Base-by-base conservation (phyloP, 2,797 vertebrate genomes). In the Lepus oiostolus region DNA sequence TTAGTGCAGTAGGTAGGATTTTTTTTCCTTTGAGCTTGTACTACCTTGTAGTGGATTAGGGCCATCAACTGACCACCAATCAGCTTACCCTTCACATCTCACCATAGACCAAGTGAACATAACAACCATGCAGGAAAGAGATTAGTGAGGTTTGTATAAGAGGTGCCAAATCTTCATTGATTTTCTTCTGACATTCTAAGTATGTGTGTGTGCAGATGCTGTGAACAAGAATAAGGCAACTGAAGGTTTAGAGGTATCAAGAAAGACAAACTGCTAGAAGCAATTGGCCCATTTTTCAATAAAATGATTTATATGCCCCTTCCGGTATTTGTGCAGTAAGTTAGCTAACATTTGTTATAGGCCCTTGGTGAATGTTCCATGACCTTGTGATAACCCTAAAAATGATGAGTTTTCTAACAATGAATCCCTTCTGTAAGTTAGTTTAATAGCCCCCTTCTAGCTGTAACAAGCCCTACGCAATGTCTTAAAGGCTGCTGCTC, bases 101-200 rank as follows among this genome's bases (percentile, higher is more conserved):
- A 85, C 19, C 47, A 13, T 12, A 9, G 47, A 84, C 22, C 30
- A 85, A 54, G 6, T 80, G 3, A 28, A 52, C 11, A 86, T 14
- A 63, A 3, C 79, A 67, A 68, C 65, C 85, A 30, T 32, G 11
- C 14, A 68, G 24, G 42, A 88, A 93, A 42, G 76, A 86, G 24
- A 68, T 65, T 67, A 7, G 12, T 21, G 63, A 85, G 14, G 7
- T 71, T 91, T 91, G 81, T 76, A 54, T 68, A 38, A 85, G 82
- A 86, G 70, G 52, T 72, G 32, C 70, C 32, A 93, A 91, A 76
- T 24, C 28, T 47, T 82, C 87, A 71, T 35, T 77, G 74, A 82
- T 65, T 88, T 94, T 88, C 63, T 91, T 62, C 14, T 94, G 68
- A 52, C 13, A 74, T 88, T 85, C 52, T 81, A 94, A 62, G 47